Evolutionary conservation across 2,113 vertebrate genomes (phyloP).

Genomic region (Mohoua ochrocephala): DNA sequence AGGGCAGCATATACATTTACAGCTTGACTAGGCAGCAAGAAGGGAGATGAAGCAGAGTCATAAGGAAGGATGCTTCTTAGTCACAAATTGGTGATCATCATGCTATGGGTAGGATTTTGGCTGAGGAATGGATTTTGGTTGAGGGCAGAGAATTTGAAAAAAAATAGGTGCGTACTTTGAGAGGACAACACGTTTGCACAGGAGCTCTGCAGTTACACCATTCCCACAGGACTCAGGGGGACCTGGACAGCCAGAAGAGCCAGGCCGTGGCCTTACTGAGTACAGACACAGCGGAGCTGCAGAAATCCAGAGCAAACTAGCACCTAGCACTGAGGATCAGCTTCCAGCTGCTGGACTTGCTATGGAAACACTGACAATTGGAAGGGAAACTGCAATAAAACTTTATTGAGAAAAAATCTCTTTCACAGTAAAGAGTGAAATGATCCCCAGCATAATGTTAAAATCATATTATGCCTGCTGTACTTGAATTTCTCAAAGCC

Average conservation of each 20-base stretch:
- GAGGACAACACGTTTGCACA: not conserved
- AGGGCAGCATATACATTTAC: constrained; percentile 2
- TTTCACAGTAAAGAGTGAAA: constrained; percentile 9
- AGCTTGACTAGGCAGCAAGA: not conserved
- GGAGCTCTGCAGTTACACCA: not conserved
- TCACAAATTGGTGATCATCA: not conserved
- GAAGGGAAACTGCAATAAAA: not conserved
- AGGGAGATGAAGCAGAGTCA: not conserved
- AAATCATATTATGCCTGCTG: constrained; percentile 25
- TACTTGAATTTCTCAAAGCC: constrained; percentile 16
- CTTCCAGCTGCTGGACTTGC: not conserved
- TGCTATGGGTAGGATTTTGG: not conserved
- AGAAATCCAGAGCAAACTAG: not conserved
- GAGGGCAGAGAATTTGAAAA: not conserved
- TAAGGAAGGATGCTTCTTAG: not conserved
- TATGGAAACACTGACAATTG: constrained; percentile 10
- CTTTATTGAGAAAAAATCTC: not conserved
- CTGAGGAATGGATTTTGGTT: not conserved
- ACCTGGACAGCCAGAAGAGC: not conserved
- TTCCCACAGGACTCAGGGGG: not conserved
- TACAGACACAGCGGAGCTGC: not conserved
- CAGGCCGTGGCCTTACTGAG: not conserved
- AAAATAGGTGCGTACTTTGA: not conserved
- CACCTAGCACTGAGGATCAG: not conserved
- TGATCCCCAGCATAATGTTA: constrained; percentile 29